These are phyloP conservation scores for roundworm (Caenorhabditis elegans) DNA, from an alignment of 1,140 invertebrate genomes.

Conservation along the genomic window DNA sequence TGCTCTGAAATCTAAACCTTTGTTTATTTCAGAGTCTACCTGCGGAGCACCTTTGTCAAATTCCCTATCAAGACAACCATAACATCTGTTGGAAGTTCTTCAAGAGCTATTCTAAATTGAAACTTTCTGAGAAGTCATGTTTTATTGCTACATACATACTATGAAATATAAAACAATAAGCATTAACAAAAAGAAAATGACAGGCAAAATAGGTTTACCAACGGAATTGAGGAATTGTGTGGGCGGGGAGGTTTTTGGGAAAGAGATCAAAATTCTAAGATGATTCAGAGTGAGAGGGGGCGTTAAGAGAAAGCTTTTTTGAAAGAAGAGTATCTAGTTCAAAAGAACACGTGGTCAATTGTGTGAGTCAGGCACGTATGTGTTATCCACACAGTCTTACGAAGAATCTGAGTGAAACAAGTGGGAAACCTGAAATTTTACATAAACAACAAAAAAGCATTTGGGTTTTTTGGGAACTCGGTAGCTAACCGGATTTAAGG, in stretches of 20 bases:
- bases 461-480: not conserved
- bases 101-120: not conserved
- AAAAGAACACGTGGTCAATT: conserved; percentile 24
- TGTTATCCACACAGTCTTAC: not conserved
- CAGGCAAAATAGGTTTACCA: too few relatives aligned
- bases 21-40: not conserved
- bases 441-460: not conserved
- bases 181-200: not conserved
- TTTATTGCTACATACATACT: not conserved
- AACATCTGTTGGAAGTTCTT: not conserved
- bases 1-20: not conserved
- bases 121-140: not conserved
- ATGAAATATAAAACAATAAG: not conserved
- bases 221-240: not conserved
- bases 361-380: not conserved
- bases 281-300: not conserved
- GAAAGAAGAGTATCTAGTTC: conserved; percentile 14
- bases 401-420: not conserved
- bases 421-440: not conserved
- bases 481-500: conserved; percentile 20
- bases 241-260: not conserved
- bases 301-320: conserved; percentile 21
- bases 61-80: not conserved
- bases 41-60: not conserved
- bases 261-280: conserved; percentile 18